Evolutionary conservation across 2,113 vertebrate genomes (phyloP).

Genomic region (Ginglymostoma cirratum): DNA sequence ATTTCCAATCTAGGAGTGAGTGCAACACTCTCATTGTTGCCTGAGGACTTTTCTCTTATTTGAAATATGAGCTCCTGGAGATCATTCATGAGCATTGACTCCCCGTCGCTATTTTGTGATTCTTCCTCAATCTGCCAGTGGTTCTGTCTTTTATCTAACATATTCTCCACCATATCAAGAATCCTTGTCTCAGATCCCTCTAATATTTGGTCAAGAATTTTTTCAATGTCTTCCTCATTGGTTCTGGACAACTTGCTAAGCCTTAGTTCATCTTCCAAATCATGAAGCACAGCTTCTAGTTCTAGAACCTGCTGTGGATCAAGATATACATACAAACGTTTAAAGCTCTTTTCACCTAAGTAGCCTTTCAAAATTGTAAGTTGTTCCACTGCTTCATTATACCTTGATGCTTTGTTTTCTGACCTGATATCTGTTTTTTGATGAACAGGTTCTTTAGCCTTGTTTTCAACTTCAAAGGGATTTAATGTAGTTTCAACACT

Average conservation of each 20-base stretch:
- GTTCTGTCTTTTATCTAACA: conserved; percentile 62
- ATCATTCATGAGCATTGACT: conserved; percentile 70
- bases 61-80: conserved; percentile 83
- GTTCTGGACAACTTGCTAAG: conserved; percentile 49
- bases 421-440: neutral
- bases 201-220: conserved; percentile 69
- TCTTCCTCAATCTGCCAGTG: conserved; percentile 50
- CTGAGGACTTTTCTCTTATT: conserved; percentile 69
- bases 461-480: neutral
- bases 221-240: conserved; percentile 58
- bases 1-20: conserved; percentile 44
- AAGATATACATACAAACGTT: conserved; percentile 63
- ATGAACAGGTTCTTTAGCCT: neutral
- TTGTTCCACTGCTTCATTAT: conserved; percentile 51
- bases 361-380: conserved; percentile 65
- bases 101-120: conserved; percentile 61
- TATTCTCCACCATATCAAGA: conserved; percentile 67
- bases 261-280: conserved; percentile 69
- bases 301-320: conserved; percentile 57
- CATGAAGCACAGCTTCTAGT: conserved; percentile 73
- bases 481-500: neutral
- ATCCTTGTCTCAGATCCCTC: conserved; percentile 71
- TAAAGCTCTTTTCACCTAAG: conserved; percentile 62
- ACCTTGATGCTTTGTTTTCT: conserved; percentile 45
- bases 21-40: conserved; percentile 55